Base-by-base conservation (phyloP, 2,888 invertebrate genomes). In the Nomada flava region DNA sequence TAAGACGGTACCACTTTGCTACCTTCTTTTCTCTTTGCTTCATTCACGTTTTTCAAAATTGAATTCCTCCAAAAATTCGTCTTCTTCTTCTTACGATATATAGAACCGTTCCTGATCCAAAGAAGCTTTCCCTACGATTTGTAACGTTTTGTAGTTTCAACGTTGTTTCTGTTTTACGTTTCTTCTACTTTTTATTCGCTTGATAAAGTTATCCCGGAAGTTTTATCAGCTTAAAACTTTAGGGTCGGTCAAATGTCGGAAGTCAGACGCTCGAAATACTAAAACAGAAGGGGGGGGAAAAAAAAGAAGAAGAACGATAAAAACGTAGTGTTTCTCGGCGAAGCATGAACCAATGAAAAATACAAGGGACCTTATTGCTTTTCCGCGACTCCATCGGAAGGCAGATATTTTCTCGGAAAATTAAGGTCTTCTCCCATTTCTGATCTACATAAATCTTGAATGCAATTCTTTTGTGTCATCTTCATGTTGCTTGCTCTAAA, bases 321-420 rank as follows among this genome's bases (percentile, higher is more conserved):
- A 63, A 57, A 10, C 50, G 15, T 7, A 15, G 4, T n/a, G n/a
- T 36, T 44, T 7, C 18, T 23, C 2, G 23, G 44, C 18, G 10
- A 11, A 47, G 50, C 20, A 20, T 23, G 53, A 59, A 36, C 29
- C 68, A 36, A 70, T 70, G 64, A 70, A 79, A 65, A 64, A 70
- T 60, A 59, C n/a, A 65, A n/a, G 29, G 26, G 44, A 13, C 47
- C 52, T 77, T 13, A 53, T 67, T 50, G 47, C n/a, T 4, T 36
- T 7, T 20, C 55, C 57, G 29, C 59, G 59, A 23, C 18, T 20
- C 20, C 20, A 47, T 44, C 53, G 59, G 15, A 44, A 64, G 68
- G 59, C 80, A 36, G 44, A 64, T 26, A 42, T 62, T 59, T 26
- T 4, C 20, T 0, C 2, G 29, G 63, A 68, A 57, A 80, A 26